Evolutionary conservation across 2,113 vertebrate species (phyloP), one percentile per base, ranked within the genome.

Genomic region (Oryzias celebensis): DNA sequence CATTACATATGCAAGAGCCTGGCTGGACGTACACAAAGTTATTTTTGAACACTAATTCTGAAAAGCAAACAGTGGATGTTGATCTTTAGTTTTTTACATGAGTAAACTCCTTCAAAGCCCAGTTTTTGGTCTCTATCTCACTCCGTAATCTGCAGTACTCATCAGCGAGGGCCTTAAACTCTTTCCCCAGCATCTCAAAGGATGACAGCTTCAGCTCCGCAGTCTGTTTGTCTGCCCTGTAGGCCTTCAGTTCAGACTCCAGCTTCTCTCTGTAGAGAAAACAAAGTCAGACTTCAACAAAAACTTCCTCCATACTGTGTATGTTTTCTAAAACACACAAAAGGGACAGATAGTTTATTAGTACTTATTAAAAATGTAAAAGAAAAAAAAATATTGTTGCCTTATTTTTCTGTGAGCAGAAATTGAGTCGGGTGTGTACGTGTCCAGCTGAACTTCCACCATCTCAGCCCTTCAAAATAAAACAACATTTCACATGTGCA

Each of bases 341-440:
- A 0, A 41, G 7, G 15, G 18, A 20, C 18, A 55, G 14, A 17
- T 1, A 8, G n/a, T 57, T 13, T 16, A 14, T 51, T 2, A 26
- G 28, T 1, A 36, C 12, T 36, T 36, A 36, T 36, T 36, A 36
- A 50, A 4, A 1, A 14, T 26, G 1, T 46, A 8, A 31, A 2
- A 51, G 3, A 24, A 7, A 53, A 15, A 62, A 54, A 62, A 15
- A 23, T 14, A 1, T 1, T 54, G 89, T 91, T 72, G 89, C 95
- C 92, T 91, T 68, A 96, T 95, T 63, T 89, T 87, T 61, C 79
- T 89, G 58, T 95, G 94, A 61, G 92, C 88, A 48, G 91, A 85
- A 44, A 96, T 90, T 17, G 92, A 88, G 55, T 94, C 91, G 4
- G 77, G 31, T 3, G 90, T 91, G 80, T 96, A 96, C 1, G 92